A percentile compares a stretch with the other conserved stretches of the same genome.
phyloP scores from a whole-genome alignment of 2,888 invertebrate species.

The Mantis religiosa region DNA sequence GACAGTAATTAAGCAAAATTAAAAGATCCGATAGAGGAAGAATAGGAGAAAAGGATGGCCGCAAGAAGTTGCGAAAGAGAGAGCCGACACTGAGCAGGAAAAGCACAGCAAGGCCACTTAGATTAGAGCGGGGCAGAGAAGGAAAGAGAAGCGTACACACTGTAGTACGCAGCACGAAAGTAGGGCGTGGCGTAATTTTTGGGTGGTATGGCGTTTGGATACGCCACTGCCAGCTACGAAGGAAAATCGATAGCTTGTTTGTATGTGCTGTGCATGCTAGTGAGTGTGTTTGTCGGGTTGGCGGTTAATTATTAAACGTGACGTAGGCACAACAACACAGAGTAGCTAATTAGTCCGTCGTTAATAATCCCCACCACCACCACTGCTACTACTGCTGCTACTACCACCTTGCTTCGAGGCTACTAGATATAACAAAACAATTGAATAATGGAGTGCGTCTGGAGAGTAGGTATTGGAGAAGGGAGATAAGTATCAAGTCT shows the following conservation, averaged over 20 bases:
- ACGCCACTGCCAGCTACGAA: neutral
- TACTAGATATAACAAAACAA: slow-evolving; percentile 21
- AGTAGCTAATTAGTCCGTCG: slow-evolving; percentile 19
- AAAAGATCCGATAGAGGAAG: too few species aligned
- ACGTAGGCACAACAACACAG: slow-evolving; percentile 14
- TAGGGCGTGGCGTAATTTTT: neutral
- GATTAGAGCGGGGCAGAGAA: neutral
- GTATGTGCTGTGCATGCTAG: slow-evolving; percentile 3
- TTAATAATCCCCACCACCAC: slow-evolving; percentile 9
- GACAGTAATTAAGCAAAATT: too few species aligned
- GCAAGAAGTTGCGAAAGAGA: neutral
- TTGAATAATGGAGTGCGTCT: slow-evolving; percentile 23
- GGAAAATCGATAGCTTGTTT: slow-evolving; percentile 11
- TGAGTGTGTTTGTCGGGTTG: slow-evolving; percentile 15
- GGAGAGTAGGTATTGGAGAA: slow-evolving; percentile 7
- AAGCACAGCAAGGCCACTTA: neutral
- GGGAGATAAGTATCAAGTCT: slow-evolving; percentile 7
- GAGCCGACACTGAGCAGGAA: neutral
- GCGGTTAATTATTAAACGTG: slow-evolving; percentile 19
- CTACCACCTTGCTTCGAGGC: slow-evolving; percentile 12
- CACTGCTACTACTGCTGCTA: neutral
- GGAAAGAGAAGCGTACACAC: neutral
- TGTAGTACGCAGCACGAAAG: neutral
- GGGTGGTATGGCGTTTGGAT: neutral
- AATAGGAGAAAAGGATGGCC: too few species aligned